A percentile compares a stretch with the other conserved stretches of the same genome.
These are phyloP conservation scores for Agrenia bidenticulata DNA, from an alignment of 2,888 invertebrate species.

Conservation along the genomic window DNA sequence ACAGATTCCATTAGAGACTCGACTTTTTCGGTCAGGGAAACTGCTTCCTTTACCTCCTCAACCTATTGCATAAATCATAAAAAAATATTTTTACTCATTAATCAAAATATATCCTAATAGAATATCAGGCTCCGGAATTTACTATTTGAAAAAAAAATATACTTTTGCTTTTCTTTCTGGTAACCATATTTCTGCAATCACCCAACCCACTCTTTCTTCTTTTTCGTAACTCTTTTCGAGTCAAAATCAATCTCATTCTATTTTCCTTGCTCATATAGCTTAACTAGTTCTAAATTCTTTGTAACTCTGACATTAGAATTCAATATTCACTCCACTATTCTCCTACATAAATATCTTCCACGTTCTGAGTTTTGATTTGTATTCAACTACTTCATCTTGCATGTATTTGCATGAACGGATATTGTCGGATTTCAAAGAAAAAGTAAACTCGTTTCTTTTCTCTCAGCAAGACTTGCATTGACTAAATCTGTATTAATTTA, in stretches of 20 bases:
- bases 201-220: slow-evolving; percentile 24
- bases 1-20: slow-evolving; percentile 27
- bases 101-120: too few species aligned
- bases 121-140: too few species aligned
- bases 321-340: too few species aligned
- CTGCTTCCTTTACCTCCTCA: slow-evolving; percentile 28
- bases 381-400: slow-evolving; percentile 21
- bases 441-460: background rate
- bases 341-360: slow-evolving; percentile 12
- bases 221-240: slow-evolving; percentile 22
- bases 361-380: slow-evolving; percentile 29
- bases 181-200: slow-evolving; percentile 26
- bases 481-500: too few species aligned
- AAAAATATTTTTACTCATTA: too few species aligned
- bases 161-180: slow-evolving; percentile 13
- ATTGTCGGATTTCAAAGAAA: slow-evolving; percentile 1
- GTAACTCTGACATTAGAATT: too few species aligned
- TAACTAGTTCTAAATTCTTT: too few species aligned
- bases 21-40: slow-evolving; percentile 29
- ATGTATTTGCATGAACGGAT: slow-evolving; percentile 27
- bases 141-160: too few species aligned
- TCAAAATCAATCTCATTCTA: too few species aligned
- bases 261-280: too few species aligned
- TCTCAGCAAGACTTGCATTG: too few species aligned
- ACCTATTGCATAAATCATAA: too few species aligned